Base-by-base conservation (phyloP, 2,888 invertebrate genomes). In the Miltochrista miniata region DNA sequence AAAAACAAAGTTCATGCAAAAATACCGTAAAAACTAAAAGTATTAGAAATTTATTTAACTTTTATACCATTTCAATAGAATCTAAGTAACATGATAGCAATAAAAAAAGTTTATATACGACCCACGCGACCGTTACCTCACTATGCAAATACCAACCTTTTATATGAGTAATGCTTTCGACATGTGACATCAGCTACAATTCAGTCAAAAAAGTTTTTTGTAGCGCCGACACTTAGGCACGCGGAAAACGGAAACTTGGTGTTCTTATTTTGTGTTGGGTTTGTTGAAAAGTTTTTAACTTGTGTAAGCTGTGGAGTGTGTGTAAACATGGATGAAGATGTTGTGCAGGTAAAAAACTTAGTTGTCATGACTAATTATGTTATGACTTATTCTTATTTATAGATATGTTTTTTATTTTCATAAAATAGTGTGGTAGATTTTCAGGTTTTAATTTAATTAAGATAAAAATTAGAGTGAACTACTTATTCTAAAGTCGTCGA, bases 201-300 rank as follows among this genome's bases (percentile, higher is more conserved):
- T 76, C 83, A 81, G 84, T 79, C 79, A 80, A 83, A 80, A 78
- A 80, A 77, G 73, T 68, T 76, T 77, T 76, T 73, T 76, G 68
- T 61, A 64, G 69, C 39, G 61, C 68, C 59, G 74, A 77, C 78
- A 31, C 31, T 31, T 8, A 75, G 77, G 76, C 50, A 64, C 48
- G 53, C 62, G 69, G 70, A 60, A 68, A 62, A 50, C 30, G 15
- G 39, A 40, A 45, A 54, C 39, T 52, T 56, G 38, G 30, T 15
- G 37, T 31, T 40, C 12, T 37, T 44, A 42, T 37, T 45, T 39
- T 38, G 35, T 24, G 41, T 30, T 41, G 14, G 34, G 54, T 34
- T 54, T 18, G 36, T 48, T 44, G 10, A 14, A 48, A 14, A 40
- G 53, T 33, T 56, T 48, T 38, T 37, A 10, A 18, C 10, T 9